These are phyloP conservation scores for Eudasyphora cyanicolor DNA, from an alignment of 2,888 invertebrate genomes.

Conservation along the genomic window DNA sequence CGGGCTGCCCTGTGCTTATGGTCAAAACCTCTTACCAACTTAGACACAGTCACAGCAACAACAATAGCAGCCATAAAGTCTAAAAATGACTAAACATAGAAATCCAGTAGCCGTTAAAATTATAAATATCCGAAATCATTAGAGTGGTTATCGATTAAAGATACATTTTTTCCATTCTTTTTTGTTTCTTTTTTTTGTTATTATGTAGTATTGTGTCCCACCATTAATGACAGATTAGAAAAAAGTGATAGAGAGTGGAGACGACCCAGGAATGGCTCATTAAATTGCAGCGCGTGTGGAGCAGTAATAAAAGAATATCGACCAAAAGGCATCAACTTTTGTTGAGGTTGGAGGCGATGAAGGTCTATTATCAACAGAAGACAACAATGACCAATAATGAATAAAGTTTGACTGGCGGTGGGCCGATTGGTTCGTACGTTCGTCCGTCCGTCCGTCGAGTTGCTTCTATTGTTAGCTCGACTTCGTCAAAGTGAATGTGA, in stretches of 20 bases:
- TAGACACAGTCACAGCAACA: neutral
- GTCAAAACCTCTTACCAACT: neutral
- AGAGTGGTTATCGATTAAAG: conserved; percentile 38
- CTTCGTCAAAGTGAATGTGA: conserved; percentile 22
- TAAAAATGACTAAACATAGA: conserved; percentile 23
- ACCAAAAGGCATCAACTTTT: conserved; percentile 24
- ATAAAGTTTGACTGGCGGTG: conserved; percentile 14
- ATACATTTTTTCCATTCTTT: conserved; percentile 32
- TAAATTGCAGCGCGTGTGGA: conserved; percentile 49
- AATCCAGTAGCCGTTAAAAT: conserved; percentile 56
- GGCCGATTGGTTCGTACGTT: neutral
- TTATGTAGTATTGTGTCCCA: neutral
- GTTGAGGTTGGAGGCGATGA: conserved; percentile 2
- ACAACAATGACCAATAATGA: conserved; percentile 30
- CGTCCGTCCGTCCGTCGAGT: neutral
- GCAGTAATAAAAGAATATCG: conserved; percentile 31
- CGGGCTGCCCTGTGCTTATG: neutral
- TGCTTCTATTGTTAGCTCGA: no score
- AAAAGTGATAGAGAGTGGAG: neutral
- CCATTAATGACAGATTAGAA: conserved; percentile 37
- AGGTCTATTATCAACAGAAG: neutral
- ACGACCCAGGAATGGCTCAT: conserved; percentile 30
- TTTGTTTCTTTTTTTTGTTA: neutral
- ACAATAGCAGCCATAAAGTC: neutral
- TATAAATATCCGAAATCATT: conserved; percentile 54